phyloP scores from a whole-genome alignment of 1,140 invertebrate species.

The Pogonomyrmex californicus region DNA sequence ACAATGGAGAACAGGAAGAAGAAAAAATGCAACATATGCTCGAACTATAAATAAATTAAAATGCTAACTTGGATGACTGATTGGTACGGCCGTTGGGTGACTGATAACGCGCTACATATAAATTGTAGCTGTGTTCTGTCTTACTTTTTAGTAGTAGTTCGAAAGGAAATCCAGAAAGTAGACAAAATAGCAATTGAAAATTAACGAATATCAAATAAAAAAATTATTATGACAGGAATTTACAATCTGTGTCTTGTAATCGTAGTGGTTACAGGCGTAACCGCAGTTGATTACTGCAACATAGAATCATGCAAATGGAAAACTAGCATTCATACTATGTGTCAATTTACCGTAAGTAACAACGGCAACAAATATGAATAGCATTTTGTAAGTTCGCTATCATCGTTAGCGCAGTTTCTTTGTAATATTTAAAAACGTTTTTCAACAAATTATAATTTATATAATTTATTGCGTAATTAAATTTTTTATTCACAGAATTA shows the following conservation, averaged over 20 bases:
- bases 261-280: background rate
- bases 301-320: background rate
- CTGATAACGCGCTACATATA: constrained; percentile 31
- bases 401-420: no score
- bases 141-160: background rate
- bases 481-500: no score
- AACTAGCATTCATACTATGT: constrained; percentile 1
- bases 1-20: background rate
- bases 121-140: background rate
- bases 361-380: background rate
- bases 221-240: constrained; percentile 11
- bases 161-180: background rate
- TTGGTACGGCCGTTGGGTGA: background rate
- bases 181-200: background rate
- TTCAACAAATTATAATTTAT: no score
- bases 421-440: no score
- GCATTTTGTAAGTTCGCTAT: no score
- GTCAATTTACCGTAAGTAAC: constrained; percentile 43
- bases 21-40: background rate
- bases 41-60: background rate
- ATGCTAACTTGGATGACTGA: background rate
- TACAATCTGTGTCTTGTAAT: background rate
- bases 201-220: background rate
- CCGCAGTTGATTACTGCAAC: background rate
- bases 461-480: no score